A percentile compares a stretch with the other conserved stretches of the same genome.
phyloP scores from a whole-genome alignment of 2,797 vertebrate genomes.

The Hydrocynus forskahlii region DNA sequence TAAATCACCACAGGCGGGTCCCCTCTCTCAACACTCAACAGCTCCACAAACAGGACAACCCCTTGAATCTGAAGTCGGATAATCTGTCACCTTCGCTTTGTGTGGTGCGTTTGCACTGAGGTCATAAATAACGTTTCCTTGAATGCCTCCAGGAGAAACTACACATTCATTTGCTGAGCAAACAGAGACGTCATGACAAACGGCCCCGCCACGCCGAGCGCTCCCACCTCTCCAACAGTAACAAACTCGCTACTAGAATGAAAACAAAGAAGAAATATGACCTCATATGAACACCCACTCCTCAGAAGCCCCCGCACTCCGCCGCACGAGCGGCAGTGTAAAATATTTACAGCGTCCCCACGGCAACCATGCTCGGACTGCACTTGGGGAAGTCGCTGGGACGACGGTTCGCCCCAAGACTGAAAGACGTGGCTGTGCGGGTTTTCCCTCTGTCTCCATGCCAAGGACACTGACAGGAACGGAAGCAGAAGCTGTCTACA shows the following conservation, averaged over 20 bases:
- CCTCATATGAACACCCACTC: conserved; percentile 20
- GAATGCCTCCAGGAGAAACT: background rate
- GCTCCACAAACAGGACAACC: conserved; percentile 1
- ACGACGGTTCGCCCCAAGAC: conserved; percentile 57
- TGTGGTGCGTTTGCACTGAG: background rate
- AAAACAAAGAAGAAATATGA: conserved; percentile 35
- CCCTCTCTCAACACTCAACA: background rate
- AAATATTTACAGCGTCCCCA: conserved; percentile 77
- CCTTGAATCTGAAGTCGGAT: background rate
- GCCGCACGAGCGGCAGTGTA: conserved; percentile 42
- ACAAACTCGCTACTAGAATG: conserved; percentile 33
- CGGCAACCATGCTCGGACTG: conserved; percentile 60
- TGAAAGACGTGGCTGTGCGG: background rate
- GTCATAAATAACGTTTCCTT: conserved; percentile 22
- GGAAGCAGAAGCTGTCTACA: background rate
- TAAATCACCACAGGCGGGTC: background rate
- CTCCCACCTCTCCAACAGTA: conserved; percentile 28
- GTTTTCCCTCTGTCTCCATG: conserved; percentile 8
- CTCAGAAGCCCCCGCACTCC: conserved; percentile 23
- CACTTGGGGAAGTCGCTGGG: conserved; percentile 62
- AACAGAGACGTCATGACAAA: conserved; percentile 20
- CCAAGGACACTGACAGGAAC: conserved; percentile 16
- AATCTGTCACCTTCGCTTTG: conserved; percentile 3
- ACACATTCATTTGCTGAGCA: background rate
- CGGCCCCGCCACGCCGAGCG: background rate